Base-by-base conservation (phyloP, 2,113 vertebrate genomes). In the Rhegmatorhina hoffmannsi region DNA sequence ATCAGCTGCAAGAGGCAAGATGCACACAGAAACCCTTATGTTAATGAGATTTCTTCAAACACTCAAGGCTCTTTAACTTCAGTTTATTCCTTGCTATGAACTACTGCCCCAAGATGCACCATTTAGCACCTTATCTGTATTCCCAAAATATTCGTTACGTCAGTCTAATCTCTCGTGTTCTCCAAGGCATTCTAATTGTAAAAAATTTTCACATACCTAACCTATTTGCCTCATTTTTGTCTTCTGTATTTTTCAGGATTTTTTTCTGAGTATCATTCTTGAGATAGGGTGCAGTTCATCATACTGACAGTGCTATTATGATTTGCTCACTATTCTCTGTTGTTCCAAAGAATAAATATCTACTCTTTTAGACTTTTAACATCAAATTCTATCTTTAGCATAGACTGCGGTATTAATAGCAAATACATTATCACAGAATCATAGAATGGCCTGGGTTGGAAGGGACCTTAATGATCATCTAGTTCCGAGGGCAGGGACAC, bases 181-280 rank as follows among this genome's bases (percentile, higher is more conserved):
- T 92, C 85, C 76, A 14, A 49, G 79, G 85, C 62, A 75, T 56
- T 82, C 64, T 84, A 64, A 86, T 15, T 52, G 72, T 43, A 87
- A 10, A 62, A 44, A 49, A 52, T 56, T 93, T 85, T 84, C 66
- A 78, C 28, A 49, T 26, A 68, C 19, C 18, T 92, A 94, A 91
- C 93, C 90, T 68, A 92, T 64, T 88, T 92, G 85, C 82, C 90
- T 95, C 88, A 81, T 92, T 96, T 96, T 94, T 86, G 62, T 50
- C 74, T 96, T 76, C 63, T 75, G 26, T 36, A 58, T 81, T 92
- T 94, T 81, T 75, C 80, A 89, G n/a, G 10, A 86, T 56, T 40
- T 68, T 64, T 52, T 75, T 49, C 56, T 18, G 90, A 89, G 52
- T 50, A 72, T 6, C 47, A 9, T 16, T 78, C 31, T 72, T 46